Evolutionary conservation across 2,113 vertebrate genomes (phyloP).

Genomic region (Crocuta crocuta): DNA sequence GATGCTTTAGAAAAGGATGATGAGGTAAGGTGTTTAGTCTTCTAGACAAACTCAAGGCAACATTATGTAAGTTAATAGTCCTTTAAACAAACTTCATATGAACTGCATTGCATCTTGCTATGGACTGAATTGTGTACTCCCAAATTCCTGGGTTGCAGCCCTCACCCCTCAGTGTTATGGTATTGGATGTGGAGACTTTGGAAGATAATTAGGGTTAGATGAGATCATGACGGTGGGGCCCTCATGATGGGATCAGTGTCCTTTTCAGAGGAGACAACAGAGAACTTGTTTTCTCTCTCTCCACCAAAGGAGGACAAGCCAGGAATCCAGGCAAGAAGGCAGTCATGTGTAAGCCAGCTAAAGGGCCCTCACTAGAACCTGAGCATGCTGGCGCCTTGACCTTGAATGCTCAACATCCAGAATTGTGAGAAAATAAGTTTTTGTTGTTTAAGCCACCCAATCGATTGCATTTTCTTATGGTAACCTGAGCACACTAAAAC

Average conservation of each 20-base stretch:
- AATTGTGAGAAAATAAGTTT: background rate
- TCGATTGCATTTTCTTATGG: background rate
- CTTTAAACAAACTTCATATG: constrained; percentile 29
- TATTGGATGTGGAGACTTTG: background rate
- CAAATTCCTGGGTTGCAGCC: background rate
- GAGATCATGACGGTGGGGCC: background rate
- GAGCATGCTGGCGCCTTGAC: background rate
- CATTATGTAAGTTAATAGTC: background rate
- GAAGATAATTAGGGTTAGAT: background rate
- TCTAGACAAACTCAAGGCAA: constrained; percentile 27
- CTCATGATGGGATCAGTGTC: background rate
- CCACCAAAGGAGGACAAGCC: background rate
- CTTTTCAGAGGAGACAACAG: background rate
- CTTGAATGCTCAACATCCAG: background rate
- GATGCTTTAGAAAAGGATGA: constrained; percentile 11
- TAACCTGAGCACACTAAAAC: background rate
- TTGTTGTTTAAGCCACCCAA: background rate
- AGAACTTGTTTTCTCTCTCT: background rate
- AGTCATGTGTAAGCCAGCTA: background rate
- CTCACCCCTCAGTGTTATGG: background rate
- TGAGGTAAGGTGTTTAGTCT: background rate
- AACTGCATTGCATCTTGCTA: background rate
- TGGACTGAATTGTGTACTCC: background rate
- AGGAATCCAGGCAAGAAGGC: background rate
- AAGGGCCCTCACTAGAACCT: background rate